A percentile compares a stretch with the other conserved stretches of the same genome.
These are phyloP conservation scores for Atopsyche davidsoni DNA, from an alignment of 1,140 invertebrate genomes.

Conservation along the genomic window DNA sequence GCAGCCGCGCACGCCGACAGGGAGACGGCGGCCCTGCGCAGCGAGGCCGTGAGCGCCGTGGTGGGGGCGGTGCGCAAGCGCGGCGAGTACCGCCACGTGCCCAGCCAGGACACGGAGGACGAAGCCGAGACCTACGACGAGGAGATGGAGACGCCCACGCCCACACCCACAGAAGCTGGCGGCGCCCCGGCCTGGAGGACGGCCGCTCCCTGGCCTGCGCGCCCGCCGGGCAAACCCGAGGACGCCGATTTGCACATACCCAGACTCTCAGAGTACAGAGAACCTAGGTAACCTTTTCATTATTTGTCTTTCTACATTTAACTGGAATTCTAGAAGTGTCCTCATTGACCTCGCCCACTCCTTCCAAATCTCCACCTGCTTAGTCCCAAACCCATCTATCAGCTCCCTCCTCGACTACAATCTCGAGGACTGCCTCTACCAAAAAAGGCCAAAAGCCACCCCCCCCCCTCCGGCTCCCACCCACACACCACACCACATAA, in stretches of 20 bases:
- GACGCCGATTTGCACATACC: constrained; percentile 54
- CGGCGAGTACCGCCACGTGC: constrained; percentile 64
- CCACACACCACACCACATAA: too few relatives aligned
- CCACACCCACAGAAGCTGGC: constrained; percentile 34
- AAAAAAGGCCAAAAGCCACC: too few relatives aligned
- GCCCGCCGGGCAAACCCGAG: constrained; percentile 31
- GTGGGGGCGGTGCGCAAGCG: constrained; percentile 45
- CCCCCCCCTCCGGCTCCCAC: too few relatives aligned
- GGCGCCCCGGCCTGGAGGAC: constrained; percentile 10
- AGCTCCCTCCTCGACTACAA: too few relatives aligned
- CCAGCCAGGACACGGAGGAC: constrained; percentile 57
- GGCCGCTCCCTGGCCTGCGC: constrained; percentile 9
- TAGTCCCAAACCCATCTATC: too few relatives aligned
- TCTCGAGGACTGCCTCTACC: too few relatives aligned
- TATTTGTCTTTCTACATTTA: too few relatives aligned
- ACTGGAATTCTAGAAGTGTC: too few relatives aligned
- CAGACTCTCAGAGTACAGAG: constrained; percentile 48
- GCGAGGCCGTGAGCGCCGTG: constrained; percentile 32
- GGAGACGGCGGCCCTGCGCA: constrained; percentile 39
- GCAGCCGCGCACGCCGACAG: constrained; percentile 15
- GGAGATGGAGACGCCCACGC: constrained; percentile 39
- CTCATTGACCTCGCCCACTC: too few relatives aligned
- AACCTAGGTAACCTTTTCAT: constrained; percentile 41
- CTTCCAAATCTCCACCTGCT: too few relatives aligned
- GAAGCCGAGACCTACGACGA: constrained; percentile 49